phyloP scores from a whole-genome alignment of 2,113 vertebrate genomes.

The Rhinogobius similis region DNA sequence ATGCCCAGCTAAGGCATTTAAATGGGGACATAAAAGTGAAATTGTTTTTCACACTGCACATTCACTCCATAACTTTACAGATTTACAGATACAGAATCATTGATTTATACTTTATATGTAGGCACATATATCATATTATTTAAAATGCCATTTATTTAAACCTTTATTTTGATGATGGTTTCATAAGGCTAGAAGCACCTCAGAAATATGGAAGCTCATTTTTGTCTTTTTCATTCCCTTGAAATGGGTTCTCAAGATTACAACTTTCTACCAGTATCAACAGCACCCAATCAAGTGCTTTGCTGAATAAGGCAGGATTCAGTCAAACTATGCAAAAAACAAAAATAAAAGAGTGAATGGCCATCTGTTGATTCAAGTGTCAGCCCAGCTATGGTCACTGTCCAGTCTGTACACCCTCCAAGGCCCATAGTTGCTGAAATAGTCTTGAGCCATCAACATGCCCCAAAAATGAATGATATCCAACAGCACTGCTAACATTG shows the following conservation, averaged over 20 bases:
- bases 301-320: slow-evolving; percentile 59
- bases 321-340: background rate
- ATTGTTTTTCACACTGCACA: slow-evolving; percentile 11
- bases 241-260: background rate
- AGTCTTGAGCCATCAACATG: background rate
- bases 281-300: slow-evolving; percentile 6
- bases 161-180: slow-evolving; percentile 27
- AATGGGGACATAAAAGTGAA: slow-evolving; percentile 1
- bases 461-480: background rate
- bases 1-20: background rate
- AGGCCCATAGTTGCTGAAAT: background rate
- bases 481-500: slow-evolving; percentile 51
- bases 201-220: background rate
- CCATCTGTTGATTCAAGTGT: background rate
- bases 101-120: slow-evolving; percentile 17
- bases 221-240: too few species aligned
- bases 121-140: slow-evolving; percentile 43
- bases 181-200: slow-evolving; percentile 48
- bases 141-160: too few species aligned
- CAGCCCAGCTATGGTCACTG: background rate
- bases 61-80: slow-evolving; percentile 1
- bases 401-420: background rate
- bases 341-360: background rate
- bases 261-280: background rate
- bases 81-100: too few species aligned